These are phyloP conservation scores for Seladonia tumulorum DNA, from an alignment of 2,888 invertebrate species.

Conservation along the genomic window DNA sequence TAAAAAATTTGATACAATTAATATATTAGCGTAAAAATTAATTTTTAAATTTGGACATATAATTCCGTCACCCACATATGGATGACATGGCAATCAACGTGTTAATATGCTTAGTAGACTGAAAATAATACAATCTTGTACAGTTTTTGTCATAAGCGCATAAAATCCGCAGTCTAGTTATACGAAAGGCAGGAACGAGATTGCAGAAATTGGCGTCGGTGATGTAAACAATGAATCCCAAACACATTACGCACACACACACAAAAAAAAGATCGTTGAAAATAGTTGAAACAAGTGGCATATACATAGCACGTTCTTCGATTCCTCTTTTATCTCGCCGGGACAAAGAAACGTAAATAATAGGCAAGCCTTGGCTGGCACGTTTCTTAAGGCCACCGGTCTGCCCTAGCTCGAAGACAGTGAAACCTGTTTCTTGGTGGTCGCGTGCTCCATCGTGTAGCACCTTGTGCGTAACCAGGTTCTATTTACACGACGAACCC, in stretches of 20 bases:
- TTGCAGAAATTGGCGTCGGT: not conserved
- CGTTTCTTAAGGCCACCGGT: constrained; percentile 30
- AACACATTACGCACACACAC: not conserved
- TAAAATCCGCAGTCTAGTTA: too few species aligned
- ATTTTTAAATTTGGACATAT: too few species aligned
- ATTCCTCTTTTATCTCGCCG: constrained; percentile 8
- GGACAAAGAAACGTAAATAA: constrained; percentile 38
- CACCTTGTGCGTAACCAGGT: constrained; percentile 70
- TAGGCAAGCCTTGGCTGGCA: constrained; percentile 21
- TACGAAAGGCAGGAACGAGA: not conserved
- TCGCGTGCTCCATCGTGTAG: constrained; percentile 67
- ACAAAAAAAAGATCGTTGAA: not conserved
- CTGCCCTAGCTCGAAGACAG: constrained; percentile 51
- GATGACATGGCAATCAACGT: too few species aligned
- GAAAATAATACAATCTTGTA: too few species aligned
- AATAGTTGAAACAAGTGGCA: not conserved
- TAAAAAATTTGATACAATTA: too few species aligned
- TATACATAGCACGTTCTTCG: not conserved
- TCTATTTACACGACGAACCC: constrained; percentile 73
- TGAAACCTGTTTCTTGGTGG: constrained; percentile 69
- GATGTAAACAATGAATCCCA: not conserved
- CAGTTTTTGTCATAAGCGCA: too few species aligned
- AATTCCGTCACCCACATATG: too few species aligned
- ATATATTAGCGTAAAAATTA: too few species aligned
- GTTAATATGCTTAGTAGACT: too few species aligned